Base-by-base conservation (phyloP, 2,888 invertebrate species). In the Thelaira solivaga region DNA sequence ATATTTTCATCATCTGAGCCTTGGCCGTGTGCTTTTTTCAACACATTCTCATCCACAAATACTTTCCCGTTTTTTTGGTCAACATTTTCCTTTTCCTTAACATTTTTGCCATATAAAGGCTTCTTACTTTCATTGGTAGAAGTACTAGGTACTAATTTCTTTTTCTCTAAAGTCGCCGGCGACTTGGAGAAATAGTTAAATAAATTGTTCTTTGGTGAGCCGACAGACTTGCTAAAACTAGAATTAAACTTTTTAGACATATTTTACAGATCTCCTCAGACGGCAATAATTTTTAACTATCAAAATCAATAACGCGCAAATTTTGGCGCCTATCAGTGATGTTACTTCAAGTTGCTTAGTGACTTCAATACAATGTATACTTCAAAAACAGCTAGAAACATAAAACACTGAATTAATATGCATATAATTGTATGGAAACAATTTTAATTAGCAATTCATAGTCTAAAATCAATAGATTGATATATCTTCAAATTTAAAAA, bases 181-280 rank as follows among this genome's bases (percentile, higher is more conserved):
- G 92, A 92, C 86, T 91, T 92, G 1, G 90, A 86, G 83, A 94
- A 94, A 84, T 94, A 94, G 84, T 93, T 94, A 51, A 93, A 92
- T 11, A 94, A 84, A 0, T 93, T 93, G 83, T 93, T 93, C 18
- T 82, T 85, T 2, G 88, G 86, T 2, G 88, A 87, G 1, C 85
- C 84, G 20, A 82, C 81, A 6, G 76, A 76, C n/a, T 74, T 78
- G 13, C 53, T 72, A 20, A 68, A 80, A 76, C 87, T 85, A 8
- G 83, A 83, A 71, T 86, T 87, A 1, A 87, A 79, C 76, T 86
- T 87, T 67, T 83, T 87, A 0, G 87, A 86, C 86, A 86, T 86
- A n/a, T 68, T 51, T 82, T 24, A 1, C 4, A 26, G 2, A 16
- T 26, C 26, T 26, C 6, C 26, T 6, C 26, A 26, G 26, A 6